Percentiles rank a stretch among this genome's conserved stretches.
These are phyloP conservation scores for Diplolepis rosae DNA, from an alignment of 2,888 invertebrate genomes.

Conservation along the genomic window DNA sequence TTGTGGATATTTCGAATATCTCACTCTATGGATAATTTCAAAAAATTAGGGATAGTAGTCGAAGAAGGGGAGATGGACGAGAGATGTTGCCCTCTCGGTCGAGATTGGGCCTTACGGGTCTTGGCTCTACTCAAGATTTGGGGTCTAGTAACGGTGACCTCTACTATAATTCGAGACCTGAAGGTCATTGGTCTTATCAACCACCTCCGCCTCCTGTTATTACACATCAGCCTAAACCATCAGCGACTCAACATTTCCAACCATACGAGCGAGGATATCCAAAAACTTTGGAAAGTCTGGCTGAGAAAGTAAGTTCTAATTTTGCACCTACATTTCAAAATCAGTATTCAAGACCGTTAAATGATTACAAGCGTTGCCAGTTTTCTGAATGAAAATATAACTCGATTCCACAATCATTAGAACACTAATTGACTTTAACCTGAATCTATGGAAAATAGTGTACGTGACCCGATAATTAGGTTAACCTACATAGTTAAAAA, in stretches of 20 bases:
- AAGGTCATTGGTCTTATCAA: slow-evolving; percentile 77
- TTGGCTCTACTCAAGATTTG: slow-evolving; percentile 74
- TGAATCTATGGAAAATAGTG: too few relatives aligned
- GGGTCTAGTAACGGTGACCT: slow-evolving; percentile 80
- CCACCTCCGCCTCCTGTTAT: slow-evolving; percentile 90
- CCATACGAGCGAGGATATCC: slow-evolving; percentile 91
- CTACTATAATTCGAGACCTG: slow-evolving; percentile 87
- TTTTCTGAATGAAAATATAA: neutral
- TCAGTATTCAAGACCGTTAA: slow-evolving; percentile 1
- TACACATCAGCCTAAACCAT: slow-evolving; percentile 90
- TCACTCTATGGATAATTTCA: too few relatives aligned
- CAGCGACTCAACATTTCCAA: slow-evolving; percentile 86
- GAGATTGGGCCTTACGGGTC: slow-evolving; percentile 80
- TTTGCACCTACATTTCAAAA: neutral
- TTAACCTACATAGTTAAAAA: too few relatives aligned
- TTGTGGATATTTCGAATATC: too few relatives aligned
- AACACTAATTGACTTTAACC: too few relatives aligned
- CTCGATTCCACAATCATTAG: too few relatives aligned
- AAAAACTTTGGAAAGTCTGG: slow-evolving; percentile 91
- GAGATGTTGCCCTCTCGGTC: slow-evolving; percentile 87
- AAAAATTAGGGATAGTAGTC: slow-evolving; percentile 76
- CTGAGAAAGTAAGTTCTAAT: slow-evolving; percentile 82
- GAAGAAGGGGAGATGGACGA: slow-evolving; percentile 83
- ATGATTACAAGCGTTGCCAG: neutral
- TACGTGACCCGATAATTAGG: too few relatives aligned